A percentile compares a stretch with the other conserved stretches of the same genome.
These are phyloP conservation scores for Drosophila tsacasi DNA, from an alignment of 1,140 invertebrate species.

Conservation along the genomic window DNA sequence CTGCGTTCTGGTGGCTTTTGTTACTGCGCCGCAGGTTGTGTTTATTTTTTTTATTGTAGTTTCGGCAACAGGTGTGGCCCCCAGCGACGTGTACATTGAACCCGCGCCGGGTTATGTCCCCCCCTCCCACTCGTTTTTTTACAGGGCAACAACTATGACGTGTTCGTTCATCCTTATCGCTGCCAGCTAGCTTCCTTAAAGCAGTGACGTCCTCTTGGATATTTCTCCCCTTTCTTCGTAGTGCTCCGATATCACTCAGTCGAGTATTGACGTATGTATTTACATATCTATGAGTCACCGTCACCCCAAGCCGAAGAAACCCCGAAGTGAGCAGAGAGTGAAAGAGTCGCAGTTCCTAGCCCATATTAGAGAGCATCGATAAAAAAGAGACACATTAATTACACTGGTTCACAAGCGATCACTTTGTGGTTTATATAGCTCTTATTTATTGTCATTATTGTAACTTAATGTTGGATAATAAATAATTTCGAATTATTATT, in stretches of 20 bases:
- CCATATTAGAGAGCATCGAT: constrained; percentile 50
- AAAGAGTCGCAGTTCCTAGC: constrained; percentile 50
- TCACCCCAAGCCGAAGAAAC: constrained; percentile 19
- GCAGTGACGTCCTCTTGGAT: constrained; percentile 52
- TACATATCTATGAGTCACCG: constrained; percentile 64
- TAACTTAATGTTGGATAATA: too few species aligned
- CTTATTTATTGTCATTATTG: too few species aligned
- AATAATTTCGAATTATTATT: too few species aligned
- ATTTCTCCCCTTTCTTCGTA: constrained; percentile 16
- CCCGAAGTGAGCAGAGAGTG: constrained; percentile 9
- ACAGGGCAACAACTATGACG: constrained; percentile 53
- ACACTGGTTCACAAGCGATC: constrained; percentile 10
- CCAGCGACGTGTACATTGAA: constrained; percentile 65
- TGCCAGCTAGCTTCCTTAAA: constrained; percentile 9
- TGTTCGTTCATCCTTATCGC: constrained; percentile 67
- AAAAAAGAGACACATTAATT: neutral
- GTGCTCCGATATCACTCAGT: constrained; percentile 30
- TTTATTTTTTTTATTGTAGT: constrained; percentile 66
- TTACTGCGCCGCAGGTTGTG: constrained; percentile 74
- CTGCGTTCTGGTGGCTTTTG: constrained; percentile 53
- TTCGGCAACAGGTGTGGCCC: constrained; percentile 79
- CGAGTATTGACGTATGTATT: constrained; percentile 8
- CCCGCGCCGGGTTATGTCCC: constrained; percentile 36
- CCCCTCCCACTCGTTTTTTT: constrained; percentile 3
- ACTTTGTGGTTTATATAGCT: neutral